Base-by-base conservation (phyloP, 2,797 vertebrate species). In the Xerus rutilus region DNA sequence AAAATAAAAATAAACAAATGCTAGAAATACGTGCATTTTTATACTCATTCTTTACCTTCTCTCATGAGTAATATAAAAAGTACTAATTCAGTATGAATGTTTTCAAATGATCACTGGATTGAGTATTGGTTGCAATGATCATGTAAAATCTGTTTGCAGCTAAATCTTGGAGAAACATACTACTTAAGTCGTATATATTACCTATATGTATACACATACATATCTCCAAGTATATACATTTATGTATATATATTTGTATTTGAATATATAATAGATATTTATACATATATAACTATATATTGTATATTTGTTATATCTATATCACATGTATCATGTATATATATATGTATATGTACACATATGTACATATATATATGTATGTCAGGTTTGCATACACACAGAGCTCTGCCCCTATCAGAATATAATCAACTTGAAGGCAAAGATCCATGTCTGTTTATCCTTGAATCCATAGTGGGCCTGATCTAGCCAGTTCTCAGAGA, bases 91-190 rank as follows among this genome's bases (percentile, higher is more conserved):
- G 15, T 7, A 94, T n/a, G 13, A 39, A 59, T 77, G 32, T 77
- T 90, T 95, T 82, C 35, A 67, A 90, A 83, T 67, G 12, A 86
- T 57, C 30, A 57, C 30, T 77, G 64, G 2, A 78, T 93, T 57
- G 3, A 89, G 23, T 94, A 70, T 30, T 28, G 25, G 13, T 82
- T 78, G 4, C 3, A 84, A 76, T 8, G 10, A 65, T 78, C 52
- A 77, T 32, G 45, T 57, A 30, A 45, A 83, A 84, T 18, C 54
- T 70, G 11, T 67, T 85, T 18, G 79, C 35, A 62, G 43, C 9
- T 32, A 14, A 81, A 76, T 45, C 52, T 94, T 47, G 45, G 43
- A 43, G 30, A 35, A 94, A 62, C 30, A 76, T 57, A 54, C 28
- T 83, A 72, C 20, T 32, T 84, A 81, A 79, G 0, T 3, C 67